phyloP scores from a whole-genome alignment of 2,113 vertebrate species.

The Felis chaus region DNA sequence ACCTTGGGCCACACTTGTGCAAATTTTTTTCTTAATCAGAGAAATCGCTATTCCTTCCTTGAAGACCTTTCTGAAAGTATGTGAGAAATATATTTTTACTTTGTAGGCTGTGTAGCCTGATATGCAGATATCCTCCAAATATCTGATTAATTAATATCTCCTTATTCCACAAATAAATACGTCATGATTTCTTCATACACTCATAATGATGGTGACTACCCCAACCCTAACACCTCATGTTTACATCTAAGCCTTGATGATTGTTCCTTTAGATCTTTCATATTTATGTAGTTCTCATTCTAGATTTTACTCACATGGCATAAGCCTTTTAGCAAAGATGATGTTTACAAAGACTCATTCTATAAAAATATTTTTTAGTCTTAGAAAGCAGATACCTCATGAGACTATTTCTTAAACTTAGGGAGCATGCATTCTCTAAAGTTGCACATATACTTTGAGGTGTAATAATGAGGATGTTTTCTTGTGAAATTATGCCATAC shows the following conservation, averaged over 20 bases:
- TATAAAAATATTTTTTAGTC: neutral
- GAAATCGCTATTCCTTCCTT: neutral
- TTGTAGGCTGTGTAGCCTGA: neutral
- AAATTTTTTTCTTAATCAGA: neutral
- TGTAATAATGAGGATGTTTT: neutral
- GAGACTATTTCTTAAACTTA: conserved; percentile 24
- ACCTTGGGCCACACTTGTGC: neutral
- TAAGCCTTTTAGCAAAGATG: neutral
- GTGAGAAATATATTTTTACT: neutral
- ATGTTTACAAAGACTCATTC: neutral
- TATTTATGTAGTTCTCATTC: neutral
- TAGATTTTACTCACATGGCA: neutral
- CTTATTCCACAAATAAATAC: neutral
- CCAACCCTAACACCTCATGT: neutral
- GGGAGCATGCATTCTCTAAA: neutral
- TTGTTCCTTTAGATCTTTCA: neutral
- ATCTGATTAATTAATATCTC: neutral
- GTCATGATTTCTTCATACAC: neutral
- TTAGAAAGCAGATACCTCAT: neutral
- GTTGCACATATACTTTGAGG: neutral
- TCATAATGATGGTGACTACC: neutral
- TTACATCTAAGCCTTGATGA: neutral
- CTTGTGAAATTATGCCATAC: neutral
- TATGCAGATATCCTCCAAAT: neutral
- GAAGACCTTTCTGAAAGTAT: neutral